Evolutionary conservation across 1,140 invertebrate species (phyloP), one percentile per base, ranked within the genome.

Genomic region (Dendroctonus valens): DNA sequence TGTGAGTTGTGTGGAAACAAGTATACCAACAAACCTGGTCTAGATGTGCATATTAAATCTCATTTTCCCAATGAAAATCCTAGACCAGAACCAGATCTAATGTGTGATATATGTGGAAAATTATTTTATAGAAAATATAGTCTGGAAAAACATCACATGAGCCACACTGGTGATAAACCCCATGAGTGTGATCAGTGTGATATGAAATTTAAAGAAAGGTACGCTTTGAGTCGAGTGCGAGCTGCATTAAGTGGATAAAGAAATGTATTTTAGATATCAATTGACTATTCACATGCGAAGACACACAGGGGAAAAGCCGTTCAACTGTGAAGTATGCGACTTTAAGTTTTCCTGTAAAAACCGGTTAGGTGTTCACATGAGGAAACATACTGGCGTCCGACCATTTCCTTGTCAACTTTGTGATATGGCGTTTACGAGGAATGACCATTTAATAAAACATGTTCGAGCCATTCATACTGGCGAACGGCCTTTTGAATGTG

Each of bases 101-200:
- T 83, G 72, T 91, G 90, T 79, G 79, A 81, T 59, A 83, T 87
- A 70, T 91, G 90, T 78, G 84, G 83, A 41, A 90, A 90, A 75
- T 77, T 87, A 11, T 93, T 94, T 79, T 89, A 87, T 2, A 89
- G 92, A 76, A 85, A 72, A 9, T 73, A 73, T 59, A 72, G 72
- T 5, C 59, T 75, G 41, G 70, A 75, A 26, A 77, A 77, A 57
- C 93, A 96, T 74, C 86, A 86, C 80, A 77, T 89, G 14, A 86
- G 86, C 14, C 90, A 92, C 67, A 86, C 84, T 7, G 65, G 65
- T 0, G 89, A 90, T 64, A 84, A 86, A 62, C 89, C 90, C 0
- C 90, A 87, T 73, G 82, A 84, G 61, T 96, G 93, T 75, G 83
- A 85, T 44, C 81, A 89, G 0, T 95, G 92, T 74, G 83, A 83